Base-by-base conservation (phyloP, 2,797 vertebrate species). In the Pelodytes ibericus region DNA sequence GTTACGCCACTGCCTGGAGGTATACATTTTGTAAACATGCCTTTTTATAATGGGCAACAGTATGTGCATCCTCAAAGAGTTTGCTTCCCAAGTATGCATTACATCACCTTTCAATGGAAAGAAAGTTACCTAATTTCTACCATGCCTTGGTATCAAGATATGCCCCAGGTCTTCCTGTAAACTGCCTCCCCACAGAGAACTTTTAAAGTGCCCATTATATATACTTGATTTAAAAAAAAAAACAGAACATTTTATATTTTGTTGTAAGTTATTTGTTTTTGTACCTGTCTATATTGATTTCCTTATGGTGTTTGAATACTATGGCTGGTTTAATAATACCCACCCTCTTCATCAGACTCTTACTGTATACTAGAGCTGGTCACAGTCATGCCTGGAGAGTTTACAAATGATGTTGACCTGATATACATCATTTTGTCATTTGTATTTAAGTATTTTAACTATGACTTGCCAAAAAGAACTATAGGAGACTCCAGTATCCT, bases 151-250 rank as follows among this genome's bases (percentile, higher is more conserved):
- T 67, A 53, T 67, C 47, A 15, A 30, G 64, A 67, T 51, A 53
- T 67, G 51, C 20, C 44, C 64, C 64, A 67, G 64, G 44, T 30
- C 44, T 53, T 67, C 41, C 44, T 67, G 64, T 67, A 67, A 67
- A 26, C 13, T 39, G 7, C 7, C 60, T 62, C 18, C 27, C 27
- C 30, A 20, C 18, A 62, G 27, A 7, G n/a, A 2, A 10, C 8
- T 61, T 58, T 58, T 15, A 26, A 2, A 26, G 56, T 30, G 13
- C 27, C 58, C 3, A 62, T 62, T 62, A 3, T 9, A 62, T 62
- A 20, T 20, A 36, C 30, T 36, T 20, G 29, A 27, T 58, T 27
- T 2, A 27, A 1, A 16, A 13, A 58, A 58, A 53, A 58, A 26
- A 58, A 3, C 24, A 22, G 27, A 26, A 15, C 26, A 8, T 2